Conservation (phyloP, 2,113 vertebrate genomes). For the Phalacrocorax carbo region DNA sequence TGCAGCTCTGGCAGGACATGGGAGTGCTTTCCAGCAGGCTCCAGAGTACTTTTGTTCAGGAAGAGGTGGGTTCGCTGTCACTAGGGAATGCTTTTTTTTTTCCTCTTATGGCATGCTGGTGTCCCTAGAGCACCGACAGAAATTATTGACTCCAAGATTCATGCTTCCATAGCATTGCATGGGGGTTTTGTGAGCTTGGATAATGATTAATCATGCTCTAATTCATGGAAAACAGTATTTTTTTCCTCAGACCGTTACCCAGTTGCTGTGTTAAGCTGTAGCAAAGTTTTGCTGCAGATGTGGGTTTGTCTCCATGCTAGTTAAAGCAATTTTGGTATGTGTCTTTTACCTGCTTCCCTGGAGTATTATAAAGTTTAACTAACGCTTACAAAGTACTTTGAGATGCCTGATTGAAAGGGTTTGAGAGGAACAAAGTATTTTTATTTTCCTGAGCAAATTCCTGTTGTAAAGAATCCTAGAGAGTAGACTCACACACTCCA, state of each 20-base stretch:
- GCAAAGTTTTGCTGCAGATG: background rate
- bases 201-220: constrained; percentile 40
- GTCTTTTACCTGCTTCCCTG: background rate
- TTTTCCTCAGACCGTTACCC: background rate
- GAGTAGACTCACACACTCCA: background rate
- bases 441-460: background rate
- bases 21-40: background rate
- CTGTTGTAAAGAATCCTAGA: background rate
- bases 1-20: accelerated
- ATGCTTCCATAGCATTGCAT: background rate
- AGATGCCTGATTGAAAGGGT: background rate
- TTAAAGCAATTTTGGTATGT: background rate
- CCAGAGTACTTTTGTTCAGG: background rate
- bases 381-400: background rate
- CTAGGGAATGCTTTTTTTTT: background rate
- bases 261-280: background rate
- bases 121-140: background rate
- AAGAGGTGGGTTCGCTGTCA: background rate
- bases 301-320: background rate
- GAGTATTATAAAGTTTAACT: background rate
- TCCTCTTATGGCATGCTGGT: background rate
- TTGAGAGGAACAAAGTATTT: background rate
- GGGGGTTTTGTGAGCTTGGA: background rate
- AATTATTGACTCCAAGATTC: background rate
- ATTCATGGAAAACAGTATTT: background rate